Evolutionary conservation across 2,797 vertebrate genomes (phyloP), one percentile per base, ranked within the genome.

Genomic region (Atherinosoma microstoma): DNA sequence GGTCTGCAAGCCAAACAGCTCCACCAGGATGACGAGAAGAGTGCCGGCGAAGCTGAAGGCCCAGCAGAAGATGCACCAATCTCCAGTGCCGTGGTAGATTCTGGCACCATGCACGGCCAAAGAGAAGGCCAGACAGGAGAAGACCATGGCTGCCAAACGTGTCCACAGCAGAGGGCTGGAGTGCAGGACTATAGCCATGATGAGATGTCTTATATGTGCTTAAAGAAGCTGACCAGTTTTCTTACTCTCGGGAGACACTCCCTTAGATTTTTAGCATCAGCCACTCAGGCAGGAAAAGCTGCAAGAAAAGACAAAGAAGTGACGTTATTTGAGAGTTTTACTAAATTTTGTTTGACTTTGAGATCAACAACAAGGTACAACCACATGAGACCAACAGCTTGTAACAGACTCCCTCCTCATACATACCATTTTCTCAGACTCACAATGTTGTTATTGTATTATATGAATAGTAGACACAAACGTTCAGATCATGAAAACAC

Each of bases 31-130:
- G 66, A 98, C 93, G 13, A 97, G 58, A 1, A 97, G 84, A 1
- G 95, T 96, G 6, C 96, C 91, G 0, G 94, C 92, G 6, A 98
- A 97, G 84, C 96, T 96, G 88, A 96, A 96, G 66, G 96, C 94
- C 97, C 97, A 98, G 80, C 96, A 95, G 88, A 98, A 97, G 93
- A 97, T 94, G 89, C 95, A 96, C 95, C 96, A 96, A 90, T 97
- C 92, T 0, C 95, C 95, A 0, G 93, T 93, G 65, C 89, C 83
- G 0, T 86, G 84, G 0, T 0, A 0, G 45, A 94, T 75, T 0
- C 11, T 6, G 0, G 61, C 84, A 1, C 93, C 92, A 0, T 96
- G 95, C 60, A 94, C 92, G 0, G 96, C 94, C 54, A 97, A 89
- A 0, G 96, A 96, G 91, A 97, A 97, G 30, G 96, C 94, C 75